Base-by-base conservation (phyloP, 64 coral and sea anemone species). In the Montipora efflorescens region DNA sequence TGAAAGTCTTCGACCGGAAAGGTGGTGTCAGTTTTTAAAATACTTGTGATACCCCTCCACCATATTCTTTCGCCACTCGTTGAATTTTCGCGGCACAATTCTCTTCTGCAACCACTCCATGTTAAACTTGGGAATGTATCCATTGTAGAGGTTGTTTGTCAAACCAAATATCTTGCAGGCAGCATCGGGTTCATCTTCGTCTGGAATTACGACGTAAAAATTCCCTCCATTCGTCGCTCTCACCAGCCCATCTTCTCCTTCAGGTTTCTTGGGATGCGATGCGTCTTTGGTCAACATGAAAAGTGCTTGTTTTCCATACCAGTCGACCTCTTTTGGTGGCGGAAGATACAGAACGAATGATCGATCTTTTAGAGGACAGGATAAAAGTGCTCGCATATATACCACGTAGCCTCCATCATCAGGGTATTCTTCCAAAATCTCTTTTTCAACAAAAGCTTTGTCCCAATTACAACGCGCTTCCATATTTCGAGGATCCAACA, bases 101-200 rank as follows among this genome's bases (percentile, higher is more conserved):
- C 78, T 57, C 49, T 12, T 80, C 50, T 80, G 78, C 49, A 80
- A 21, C 78, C 78, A 80, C 52, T 80, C 78, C 78, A 55, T 80
- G 15, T 82, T 28, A 36, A 9, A 43, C 4, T 70, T 57, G 22
- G 92, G 80, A 18, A 94, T 68, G 84, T 84, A 94, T 52, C 92
- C 92, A 9, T 87, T 72, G 45, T 81, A 89, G 48, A 88, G 84
- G 48, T 94, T 94, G 77, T 86, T 94, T 43, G 92, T 81, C 72
- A 94, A 82, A 28, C 92, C 92, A 59, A 89, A 94, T 77, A 94
- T 15, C 13, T 36, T 46, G 15, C 92, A 94, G 10, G 76, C 85
- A 45, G 11, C 22, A 1, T 81, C 92, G 4, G 85, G 92, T 48
- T 89, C 43, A n/a, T 75, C 11, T 4, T 81, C 48, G 18, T 80